Evolutionary conservation across 2,888 invertebrate species (phyloP).

Genomic region (Zaprionus obscuricornis): DNA sequence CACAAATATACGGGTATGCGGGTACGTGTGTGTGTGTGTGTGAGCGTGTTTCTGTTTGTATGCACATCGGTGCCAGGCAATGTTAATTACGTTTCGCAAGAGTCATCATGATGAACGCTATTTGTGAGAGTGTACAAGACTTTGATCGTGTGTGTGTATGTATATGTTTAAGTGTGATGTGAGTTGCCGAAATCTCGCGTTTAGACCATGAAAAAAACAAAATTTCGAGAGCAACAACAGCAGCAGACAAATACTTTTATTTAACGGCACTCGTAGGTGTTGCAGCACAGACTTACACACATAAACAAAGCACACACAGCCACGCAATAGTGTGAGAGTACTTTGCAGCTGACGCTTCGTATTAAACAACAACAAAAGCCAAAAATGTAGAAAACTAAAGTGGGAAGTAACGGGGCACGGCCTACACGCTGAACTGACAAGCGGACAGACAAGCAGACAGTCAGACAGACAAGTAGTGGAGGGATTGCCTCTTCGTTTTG

Average conservation of each 20-base stretch:
- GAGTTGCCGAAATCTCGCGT: conserved; percentile 39
- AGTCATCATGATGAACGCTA: conserved; percentile 36
- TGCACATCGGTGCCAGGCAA: conserved; percentile 21
- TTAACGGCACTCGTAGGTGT: conserved; percentile 38
- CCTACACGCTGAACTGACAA: conserved; percentile 32
- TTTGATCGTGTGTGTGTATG: conserved; percentile 7
- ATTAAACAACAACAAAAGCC: conserved; percentile 26
- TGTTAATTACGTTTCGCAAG: conserved; percentile 45
- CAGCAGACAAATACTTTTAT: conserved; percentile 27
- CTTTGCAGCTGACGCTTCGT: conserved; percentile 35
- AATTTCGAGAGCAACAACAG: conserved; percentile 16
- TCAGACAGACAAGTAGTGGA: too few relatives aligned
- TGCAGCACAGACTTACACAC: conserved; percentile 20
- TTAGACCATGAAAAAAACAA: conserved; percentile 31
- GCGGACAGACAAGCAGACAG: neutral
- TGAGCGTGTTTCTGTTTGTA: conserved; percentile 9
- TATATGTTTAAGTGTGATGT: conserved; percentile 6
- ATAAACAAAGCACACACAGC: too few relatives aligned
- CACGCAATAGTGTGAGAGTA: conserved; percentile 26
- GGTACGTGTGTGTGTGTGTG: neutral
- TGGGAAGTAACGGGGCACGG: conserved; percentile 56
- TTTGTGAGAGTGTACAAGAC: conserved; percentile 7
- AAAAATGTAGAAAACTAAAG: conserved; percentile 21
- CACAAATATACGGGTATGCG: conserved; percentile 1
- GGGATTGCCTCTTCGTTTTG: conserved; percentile 42